A percentile compares a stretch with the other conserved stretches of the same genome.
Evolutionary conservation across 2,797 vertebrate species (phyloP).

Genomic region (Phaenicophaeus curvirostris): DNA sequence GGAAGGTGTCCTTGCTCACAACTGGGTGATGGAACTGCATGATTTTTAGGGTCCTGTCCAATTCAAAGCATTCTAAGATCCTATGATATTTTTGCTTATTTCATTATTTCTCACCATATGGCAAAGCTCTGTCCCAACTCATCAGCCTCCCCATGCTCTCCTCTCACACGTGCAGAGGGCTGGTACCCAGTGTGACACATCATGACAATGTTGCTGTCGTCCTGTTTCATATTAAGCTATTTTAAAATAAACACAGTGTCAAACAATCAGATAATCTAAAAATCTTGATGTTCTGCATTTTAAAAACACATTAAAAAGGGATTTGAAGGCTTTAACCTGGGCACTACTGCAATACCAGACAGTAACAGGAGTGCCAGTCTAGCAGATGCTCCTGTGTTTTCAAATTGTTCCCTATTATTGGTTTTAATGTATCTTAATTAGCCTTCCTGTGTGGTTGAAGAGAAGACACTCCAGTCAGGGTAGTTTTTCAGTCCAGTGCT

Average conservation of each 20-base stretch:
- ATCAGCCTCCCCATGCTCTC: neutral
- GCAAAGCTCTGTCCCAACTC: neutral
- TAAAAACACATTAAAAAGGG: neutral
- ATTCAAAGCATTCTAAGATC: too few relatives aligned
- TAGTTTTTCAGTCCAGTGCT: conserved; percentile 19
- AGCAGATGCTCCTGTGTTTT: neutral
- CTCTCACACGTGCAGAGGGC: rapidly evolving
- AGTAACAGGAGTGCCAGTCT: neutral
- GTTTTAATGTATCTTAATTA: conserved; percentile 26
- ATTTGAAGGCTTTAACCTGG: neutral
- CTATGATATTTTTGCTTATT: neutral
- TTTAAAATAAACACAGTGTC: neutral
- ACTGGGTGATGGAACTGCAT: too few relatives aligned
- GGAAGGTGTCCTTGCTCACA: too few relatives aligned
- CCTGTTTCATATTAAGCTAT: neutral
- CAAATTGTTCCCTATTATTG: neutral
- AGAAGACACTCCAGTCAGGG: conserved; percentile 38
- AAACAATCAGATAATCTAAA: neutral
- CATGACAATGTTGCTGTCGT: rapidly evolving
- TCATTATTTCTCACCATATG: neutral
- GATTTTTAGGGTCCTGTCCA: too few relatives aligned
- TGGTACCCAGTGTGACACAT: rapidly evolving
- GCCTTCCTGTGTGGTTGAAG: neutral
- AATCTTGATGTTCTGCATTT: neutral
- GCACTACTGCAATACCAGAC: neutral